Conservation (phyloP, 1,140 invertebrate species). For the Chrysopa pallens region DNA sequence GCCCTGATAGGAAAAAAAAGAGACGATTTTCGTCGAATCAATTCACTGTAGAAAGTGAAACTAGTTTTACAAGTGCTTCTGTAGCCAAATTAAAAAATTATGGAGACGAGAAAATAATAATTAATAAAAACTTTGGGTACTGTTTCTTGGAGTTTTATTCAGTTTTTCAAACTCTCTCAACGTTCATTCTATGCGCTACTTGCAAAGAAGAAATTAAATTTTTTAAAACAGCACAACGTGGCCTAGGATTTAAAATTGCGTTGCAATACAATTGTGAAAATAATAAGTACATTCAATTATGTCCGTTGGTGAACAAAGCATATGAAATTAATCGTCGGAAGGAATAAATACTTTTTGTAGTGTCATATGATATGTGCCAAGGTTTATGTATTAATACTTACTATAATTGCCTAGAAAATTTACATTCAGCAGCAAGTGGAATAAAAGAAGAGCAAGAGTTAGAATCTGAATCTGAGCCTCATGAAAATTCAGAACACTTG, state of each 20-base stretch:
- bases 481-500: too few species aligned
- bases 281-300: slow-evolving; percentile 6
- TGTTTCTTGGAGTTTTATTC: neutral
- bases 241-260: neutral
- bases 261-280: neutral
- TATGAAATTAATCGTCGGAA: slow-evolving; percentile 11
- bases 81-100: neutral
- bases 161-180: neutral
- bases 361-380: slow-evolving; percentile 12
- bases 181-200: neutral
- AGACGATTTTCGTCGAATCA: neutral
- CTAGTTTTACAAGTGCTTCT: too few species aligned
- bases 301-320: slow-evolving; percentile 4
- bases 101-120: neutral
- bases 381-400: slow-evolving; percentile 5
- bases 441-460: too few species aligned
- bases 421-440: slow-evolving; percentile 1
- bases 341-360: slow-evolving; percentile 11
- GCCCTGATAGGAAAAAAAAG: neutral
- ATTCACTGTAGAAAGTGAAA: neutral
- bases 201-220: neutral
- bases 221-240: neutral
- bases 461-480: too few species aligned
- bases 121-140: neutral
- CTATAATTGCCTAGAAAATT: slow-evolving; percentile 5